These are phyloP conservation scores for Chelonia mydas DNA, from an alignment of 2,797 vertebrate genomes.

Conservation along the genomic window DNA sequence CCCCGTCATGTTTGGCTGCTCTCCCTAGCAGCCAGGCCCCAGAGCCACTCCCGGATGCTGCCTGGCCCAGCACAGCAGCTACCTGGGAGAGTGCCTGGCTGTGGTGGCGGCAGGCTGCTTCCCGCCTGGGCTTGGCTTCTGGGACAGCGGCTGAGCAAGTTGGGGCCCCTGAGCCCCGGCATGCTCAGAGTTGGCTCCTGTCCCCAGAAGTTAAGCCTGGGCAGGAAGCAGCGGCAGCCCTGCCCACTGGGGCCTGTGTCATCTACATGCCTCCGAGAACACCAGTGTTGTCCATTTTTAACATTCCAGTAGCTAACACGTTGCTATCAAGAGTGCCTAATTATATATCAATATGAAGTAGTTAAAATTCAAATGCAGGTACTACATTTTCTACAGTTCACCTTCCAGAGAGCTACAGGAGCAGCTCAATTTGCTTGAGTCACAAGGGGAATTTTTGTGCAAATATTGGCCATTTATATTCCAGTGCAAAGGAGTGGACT, in stretches of 20 bases:
- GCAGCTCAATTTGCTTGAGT: neutral
- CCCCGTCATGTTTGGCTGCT: too few relatives aligned
- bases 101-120: too few relatives aligned
- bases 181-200: too few relatives aligned
- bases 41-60: too few relatives aligned
- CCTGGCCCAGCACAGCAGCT: too few relatives aligned
- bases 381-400: conserved; percentile 33
- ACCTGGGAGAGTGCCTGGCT: too few relatives aligned
- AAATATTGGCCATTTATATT: neutral
- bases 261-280: neutral
- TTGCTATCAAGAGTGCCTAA: neutral
- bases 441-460: conserved; percentile 32
- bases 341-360: conserved; percentile 20
- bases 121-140: too few relatives aligned
- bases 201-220: too few relatives aligned
- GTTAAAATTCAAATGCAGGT: conserved; percentile 43
- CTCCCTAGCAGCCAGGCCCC: too few relatives aligned
- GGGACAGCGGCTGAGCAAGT: too few relatives aligned
- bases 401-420: neutral
- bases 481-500: conserved; percentile 16
- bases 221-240: too few relatives aligned
- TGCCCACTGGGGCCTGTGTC: neutral
- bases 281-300: neutral
- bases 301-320: neutral
- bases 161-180: too few relatives aligned